Evolutionary conservation across 2,113 vertebrate genomes (phyloP).

Genomic region (Channa maculata): DNA sequence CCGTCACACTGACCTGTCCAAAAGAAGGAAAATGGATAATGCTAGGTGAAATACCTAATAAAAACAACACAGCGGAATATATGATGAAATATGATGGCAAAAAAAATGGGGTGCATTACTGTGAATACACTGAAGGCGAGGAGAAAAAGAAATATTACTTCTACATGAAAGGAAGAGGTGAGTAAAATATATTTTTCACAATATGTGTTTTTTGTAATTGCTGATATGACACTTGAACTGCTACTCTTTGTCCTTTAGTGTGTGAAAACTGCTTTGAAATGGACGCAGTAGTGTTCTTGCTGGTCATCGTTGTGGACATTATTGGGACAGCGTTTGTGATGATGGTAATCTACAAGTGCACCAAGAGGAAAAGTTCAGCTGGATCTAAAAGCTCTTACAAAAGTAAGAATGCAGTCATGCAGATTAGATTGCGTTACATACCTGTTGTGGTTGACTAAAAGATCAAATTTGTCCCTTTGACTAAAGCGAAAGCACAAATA

Average conservation of each 20-base stretch:
- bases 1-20: constrained; percentile 43
- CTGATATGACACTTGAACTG: neutral
- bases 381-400: fast-evolving
- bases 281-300: fast-evolving
- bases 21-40: fast-evolving
- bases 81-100: fast-evolving
- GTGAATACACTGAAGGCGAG: fast-evolving
- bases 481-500: no score
- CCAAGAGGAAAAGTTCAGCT: constrained; percentile 28
- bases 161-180: constrained; percentile 74
- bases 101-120: neutral
- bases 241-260: constrained; percentile 38
- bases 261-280: constrained; percentile 77
- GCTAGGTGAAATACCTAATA: no score
- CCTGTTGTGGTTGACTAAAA: fast-evolving
- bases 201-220: fast-evolving
- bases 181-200: constrained; percentile 24
- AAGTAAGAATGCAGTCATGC: constrained; percentile 9
- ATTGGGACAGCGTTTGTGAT: constrained; percentile 48
- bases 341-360: constrained; percentile 48
- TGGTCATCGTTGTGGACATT: constrained; percentile 41
- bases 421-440: neutral
- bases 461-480: no score
- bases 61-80: fast-evolving
- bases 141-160: constrained; percentile 25